Conservation (phyloP, 2,888 invertebrate species). For the Euspilapteryx auroguttella region DNA sequence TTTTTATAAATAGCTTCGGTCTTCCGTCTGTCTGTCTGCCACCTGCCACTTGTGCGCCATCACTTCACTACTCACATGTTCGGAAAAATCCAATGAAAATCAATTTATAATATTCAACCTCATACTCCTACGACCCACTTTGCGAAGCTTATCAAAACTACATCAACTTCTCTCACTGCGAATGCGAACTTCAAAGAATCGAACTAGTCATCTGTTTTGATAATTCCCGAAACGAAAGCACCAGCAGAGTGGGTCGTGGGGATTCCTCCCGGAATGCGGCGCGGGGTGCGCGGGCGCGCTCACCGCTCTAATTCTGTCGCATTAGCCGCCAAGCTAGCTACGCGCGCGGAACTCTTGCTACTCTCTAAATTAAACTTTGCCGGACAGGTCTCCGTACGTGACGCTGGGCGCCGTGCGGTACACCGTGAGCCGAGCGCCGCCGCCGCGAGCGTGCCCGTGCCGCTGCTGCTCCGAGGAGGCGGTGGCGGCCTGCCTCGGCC, state of each 20-base stretch:
- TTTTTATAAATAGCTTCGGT: slow-evolving; percentile 23
- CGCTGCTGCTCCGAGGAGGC: slow-evolving; percentile 60
- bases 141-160: neutral
- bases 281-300: slow-evolving; percentile 39
- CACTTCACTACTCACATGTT: no score
- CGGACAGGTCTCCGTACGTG: slow-evolving; percentile 60
- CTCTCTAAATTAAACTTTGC: slow-evolving; percentile 24
- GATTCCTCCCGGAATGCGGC: slow-evolving; percentile 52
- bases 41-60: slow-evolving; percentile 24
- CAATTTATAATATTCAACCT: neutral
- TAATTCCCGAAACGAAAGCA: slow-evolving; percentile 23
- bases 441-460: slow-evolving; percentile 60
- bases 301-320: slow-evolving; percentile 49
- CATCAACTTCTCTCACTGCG: slow-evolving; percentile 10
- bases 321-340: slow-evolving; percentile 44
- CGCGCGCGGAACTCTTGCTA: slow-evolving; percentile 25
- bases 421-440: slow-evolving; percentile 68
- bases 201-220: slow-evolving; percentile 30
- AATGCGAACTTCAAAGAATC: slow-evolving; percentile 20
- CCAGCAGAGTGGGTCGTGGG: slow-evolving; percentile 38
- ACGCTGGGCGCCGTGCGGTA: slow-evolving; percentile 73
- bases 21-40: slow-evolving; percentile 51
- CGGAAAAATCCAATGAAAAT: neutral
- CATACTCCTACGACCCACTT: neutral
- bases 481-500: slow-evolving; percentile 54